Evolutionary conservation across 2,797 vertebrate genomes (phyloP).

Genomic region (Stomatorhinus walkeri): DNA sequence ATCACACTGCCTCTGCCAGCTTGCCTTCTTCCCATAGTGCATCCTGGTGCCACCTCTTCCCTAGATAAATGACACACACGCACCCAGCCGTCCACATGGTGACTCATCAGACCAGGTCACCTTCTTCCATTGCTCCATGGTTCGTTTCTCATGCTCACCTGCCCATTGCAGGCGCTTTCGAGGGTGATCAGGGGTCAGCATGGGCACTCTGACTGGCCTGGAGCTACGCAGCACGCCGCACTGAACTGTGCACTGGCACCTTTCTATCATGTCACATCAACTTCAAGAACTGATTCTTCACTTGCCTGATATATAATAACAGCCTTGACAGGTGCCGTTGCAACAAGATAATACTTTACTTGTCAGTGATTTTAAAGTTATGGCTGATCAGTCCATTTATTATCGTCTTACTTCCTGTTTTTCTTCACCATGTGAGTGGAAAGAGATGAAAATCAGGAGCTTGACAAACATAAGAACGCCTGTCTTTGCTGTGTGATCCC

Average conservation of each 20-base stretch:
- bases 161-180: background rate
- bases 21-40: background rate
- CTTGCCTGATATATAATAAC: background rate
- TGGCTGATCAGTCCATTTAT: background rate
- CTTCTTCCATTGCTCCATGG: background rate
- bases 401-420: background rate
- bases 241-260: background rate
- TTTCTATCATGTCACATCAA: background rate
- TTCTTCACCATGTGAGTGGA: constrained; percentile 49
- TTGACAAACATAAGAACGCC: constrained; percentile 52
- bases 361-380: background rate
- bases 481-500: constrained; percentile 36
- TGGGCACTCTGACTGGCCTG: background rate
- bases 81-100: background rate
- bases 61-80: background rate
- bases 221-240: background rate
- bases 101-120: background rate
- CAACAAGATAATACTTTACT: background rate
- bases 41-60: background rate
- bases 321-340: background rate
- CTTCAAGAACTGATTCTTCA: background rate
- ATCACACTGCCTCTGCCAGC: background rate
- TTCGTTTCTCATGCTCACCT: background rate
- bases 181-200: background rate
- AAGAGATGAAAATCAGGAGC: constrained; percentile 40